Evolutionary conservation across 2,888 invertebrate genomes (phyloP).

Genomic region (Dynastes grantii): DNA sequence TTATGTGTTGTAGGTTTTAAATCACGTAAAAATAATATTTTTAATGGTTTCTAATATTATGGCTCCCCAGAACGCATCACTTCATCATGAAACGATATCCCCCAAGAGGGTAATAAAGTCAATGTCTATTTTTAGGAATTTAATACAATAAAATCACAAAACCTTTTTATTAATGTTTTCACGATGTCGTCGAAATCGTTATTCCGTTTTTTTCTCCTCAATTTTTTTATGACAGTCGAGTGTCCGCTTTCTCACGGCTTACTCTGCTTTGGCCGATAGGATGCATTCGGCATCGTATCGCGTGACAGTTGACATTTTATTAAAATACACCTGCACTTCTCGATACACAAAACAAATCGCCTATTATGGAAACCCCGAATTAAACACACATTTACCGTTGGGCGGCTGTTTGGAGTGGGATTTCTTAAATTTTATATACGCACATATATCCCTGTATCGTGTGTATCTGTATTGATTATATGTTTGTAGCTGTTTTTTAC

Average conservation of each 20-base stretch:
- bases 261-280: slow-evolving; percentile 24
- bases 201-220: slow-evolving; percentile 28
- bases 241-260: slow-evolving; percentile 48
- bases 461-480: slow-evolving; percentile 20
- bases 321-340: slow-evolving; percentile 50
- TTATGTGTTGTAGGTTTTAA: neutral
- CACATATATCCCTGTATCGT: slow-evolving; percentile 3
- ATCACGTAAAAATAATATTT: no score
- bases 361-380: slow-evolving; percentile 53
- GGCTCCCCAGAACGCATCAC: no score
- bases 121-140: slow-evolving; percentile 41
- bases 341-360: slow-evolving; percentile 50
- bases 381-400: slow-evolving; percentile 46
- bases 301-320: slow-evolving; percentile 51
- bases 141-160: slow-evolving; percentile 43
- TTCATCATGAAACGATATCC: neutral
- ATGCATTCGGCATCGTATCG: slow-evolving; percentile 41
- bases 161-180: slow-evolving; percentile 43
- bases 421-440: slow-evolving; percentile 29
- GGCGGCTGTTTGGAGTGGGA: slow-evolving; percentile 14
- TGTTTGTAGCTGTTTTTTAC: slow-evolving; percentile 26
- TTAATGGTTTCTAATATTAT: no score
- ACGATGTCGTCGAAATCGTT: slow-evolving; percentile 33
- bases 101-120: slow-evolving; percentile 11
- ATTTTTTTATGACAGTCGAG: slow-evolving; percentile 43